phyloP scores from a whole-genome alignment of 2,113 vertebrate genomes.

The Pollimyrus isidori region DNA sequence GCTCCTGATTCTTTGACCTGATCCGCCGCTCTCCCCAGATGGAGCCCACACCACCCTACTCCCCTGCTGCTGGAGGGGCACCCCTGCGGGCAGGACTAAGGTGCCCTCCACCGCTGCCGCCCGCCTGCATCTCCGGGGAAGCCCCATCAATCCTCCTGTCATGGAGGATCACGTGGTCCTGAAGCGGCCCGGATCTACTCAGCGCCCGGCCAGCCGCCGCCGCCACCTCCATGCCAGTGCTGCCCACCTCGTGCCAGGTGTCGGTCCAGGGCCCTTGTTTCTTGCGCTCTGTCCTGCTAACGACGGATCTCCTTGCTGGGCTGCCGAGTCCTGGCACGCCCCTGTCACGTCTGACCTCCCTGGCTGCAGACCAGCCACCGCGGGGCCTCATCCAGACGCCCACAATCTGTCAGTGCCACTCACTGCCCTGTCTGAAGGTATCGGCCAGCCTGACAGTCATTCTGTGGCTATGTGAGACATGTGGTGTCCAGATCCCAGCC shows the following conservation, averaged over 20 bases:
- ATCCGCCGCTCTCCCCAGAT: conserved; percentile 56
- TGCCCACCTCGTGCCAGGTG: background rate
- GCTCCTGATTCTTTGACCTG: conserved; percentile 14
- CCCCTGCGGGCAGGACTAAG: background rate
- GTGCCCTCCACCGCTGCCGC: conserved; percentile 55
- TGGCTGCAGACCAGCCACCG: conserved; percentile 50
- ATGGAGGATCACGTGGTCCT: conserved; percentile 30
- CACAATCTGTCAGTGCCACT: conserved; percentile 57
- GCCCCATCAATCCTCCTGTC: conserved; percentile 60
- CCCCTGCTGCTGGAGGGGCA: conserved; percentile 59
- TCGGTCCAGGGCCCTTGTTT: background rate
- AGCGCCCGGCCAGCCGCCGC: conserved; percentile 35
- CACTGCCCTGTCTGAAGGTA: conserved; percentile 63
- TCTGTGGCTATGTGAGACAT: conserved; percentile 44
- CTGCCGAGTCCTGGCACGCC: conserved; percentile 28
- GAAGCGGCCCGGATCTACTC: conserved; percentile 4
- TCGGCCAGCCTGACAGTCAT: conserved; percentile 62
- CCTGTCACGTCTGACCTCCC: conserved; percentile 57
- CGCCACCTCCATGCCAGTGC: background rate
- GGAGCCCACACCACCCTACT: conserved; percentile 57
- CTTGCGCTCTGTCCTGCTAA: background rate
- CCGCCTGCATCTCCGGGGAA: conserved; percentile 52
- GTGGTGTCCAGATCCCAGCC: conserved; percentile 51
- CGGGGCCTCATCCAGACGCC: conserved; percentile 50
- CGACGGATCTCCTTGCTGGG: background rate